Base-by-base conservation (phyloP, 2,113 vertebrate genomes). In the Thunnus thynnus region DNA sequence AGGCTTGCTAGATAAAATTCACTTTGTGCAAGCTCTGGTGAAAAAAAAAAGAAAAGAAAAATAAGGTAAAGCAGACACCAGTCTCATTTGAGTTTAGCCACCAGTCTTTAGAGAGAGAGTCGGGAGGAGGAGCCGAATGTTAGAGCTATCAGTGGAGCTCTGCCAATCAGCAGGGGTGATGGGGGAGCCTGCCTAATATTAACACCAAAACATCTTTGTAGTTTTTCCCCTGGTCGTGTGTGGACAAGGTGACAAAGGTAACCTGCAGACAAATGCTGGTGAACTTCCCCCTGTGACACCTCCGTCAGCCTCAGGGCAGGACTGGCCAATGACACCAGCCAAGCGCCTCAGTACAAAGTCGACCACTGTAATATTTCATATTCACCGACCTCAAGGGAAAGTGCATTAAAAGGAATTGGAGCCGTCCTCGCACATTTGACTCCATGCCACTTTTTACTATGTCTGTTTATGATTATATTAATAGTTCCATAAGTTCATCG, bases 391-490 rank as follows among this genome's bases (percentile, higher is more conserved):
- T 86, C 87, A 18, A 46, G 84, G 86, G 89, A 90, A 77, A 44
- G 17, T 1, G 41, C 72, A 72, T 76, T 80, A 54, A 85, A 82
- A 85, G 30, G 36, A 67, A 70, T 32, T 6, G 36, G 7, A 82
- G 64, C 56, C 17, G 73, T 25, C 47, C 46, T 5, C 9, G 70
- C 72, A 66, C 64, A 80, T 76, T 84, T 81, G 75, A 84, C 83
- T 80, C 76, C 47, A 25, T 30, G 71, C 69, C 79, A 67, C 55
- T 72, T 84, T 18, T 60, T 57, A 47, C 69, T 52, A 56, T 85
- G 83, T 91, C 91, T 92, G 90, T 95, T 94, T 93, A 82, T 87
- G 86, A 91, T 88, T 84, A 84, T 88, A 91, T 90, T 90, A 92
- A 93, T 91, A 86, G 86, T 82, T 90, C 83, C 41, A 50, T 80